Evolutionary conservation across 1,140 invertebrate species (phyloP), one percentile per base, ranked within the genome.

Genomic region (Drosophila sp.): DNA sequence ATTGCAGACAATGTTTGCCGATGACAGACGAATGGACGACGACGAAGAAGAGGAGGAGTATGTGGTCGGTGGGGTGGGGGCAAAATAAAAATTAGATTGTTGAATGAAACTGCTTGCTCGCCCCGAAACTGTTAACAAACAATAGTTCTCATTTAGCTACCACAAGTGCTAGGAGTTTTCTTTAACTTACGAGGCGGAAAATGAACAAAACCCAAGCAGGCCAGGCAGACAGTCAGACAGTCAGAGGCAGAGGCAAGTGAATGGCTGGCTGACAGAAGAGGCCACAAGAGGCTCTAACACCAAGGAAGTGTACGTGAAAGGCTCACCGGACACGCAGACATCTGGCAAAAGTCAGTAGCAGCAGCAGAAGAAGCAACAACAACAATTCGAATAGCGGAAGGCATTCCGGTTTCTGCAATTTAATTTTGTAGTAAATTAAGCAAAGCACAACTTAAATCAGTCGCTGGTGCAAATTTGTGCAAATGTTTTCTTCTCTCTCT

Each of bases 391-490:
- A 70, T 23, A 60, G 33, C 73, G 67, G 63, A 79, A 72, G 74
- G 62, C 70, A 70, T 73, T 73, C 74, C 66, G 61, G 57, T 73
- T 73, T 69, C 60, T 70, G 65, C 74, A 79, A 79, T 79, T 79
- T 77, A 73, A 79, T 79, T 79, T 79, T 77, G 77, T 79, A 79
- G 70, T 79, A 79, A 76, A 79, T 77, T 79, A 79, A 70, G 70
- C 70, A 79, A 69, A 66, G 66, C 70, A 64, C 61, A 69, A 76
- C 56, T 73, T 77, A 66, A 79, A 73, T 70, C 74, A 70, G 74
- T 70, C 38, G 62, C 65, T 74, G 57, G 60, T 73, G 58, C 65
- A 77, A 77, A 79, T 77, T 79, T 73, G 70, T 61, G 70, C 70
- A 73, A 79, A 76, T 76, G 74, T 68, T 72, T 66, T 66, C 40